Percentiles rank a stretch among this genome's conserved stretches.
These are phyloP conservation scores for Caerostris darwini DNA, from an alignment of 1,140 invertebrate species.

Conservation along the genomic window DNA sequence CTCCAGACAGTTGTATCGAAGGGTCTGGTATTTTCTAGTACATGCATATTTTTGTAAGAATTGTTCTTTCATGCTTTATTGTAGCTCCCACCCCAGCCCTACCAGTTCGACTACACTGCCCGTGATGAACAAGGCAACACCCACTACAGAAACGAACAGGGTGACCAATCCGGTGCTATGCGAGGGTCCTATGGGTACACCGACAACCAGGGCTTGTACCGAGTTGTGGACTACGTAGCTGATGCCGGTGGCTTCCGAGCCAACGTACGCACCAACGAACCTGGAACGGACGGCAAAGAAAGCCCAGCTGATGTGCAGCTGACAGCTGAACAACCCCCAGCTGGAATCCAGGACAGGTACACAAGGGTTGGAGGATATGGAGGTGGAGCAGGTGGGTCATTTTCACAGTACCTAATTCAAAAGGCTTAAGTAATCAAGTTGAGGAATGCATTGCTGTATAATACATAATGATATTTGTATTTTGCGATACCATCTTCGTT, in stretches of 20 bases:
- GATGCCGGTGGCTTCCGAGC: slow-evolving; percentile 74
- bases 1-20: no score
- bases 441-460: no score
- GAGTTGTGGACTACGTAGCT: slow-evolving; percentile 84
- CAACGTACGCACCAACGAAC: slow-evolving; percentile 73
- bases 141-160: slow-evolving; percentile 85
- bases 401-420: no score
- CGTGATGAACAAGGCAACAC: slow-evolving; percentile 53
- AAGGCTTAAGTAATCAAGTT: no score
- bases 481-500: no score
- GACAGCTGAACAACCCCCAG: slow-evolving; percentile 65
- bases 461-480: neutral
- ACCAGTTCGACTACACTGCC: slow-evolving; percentile 69
- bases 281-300: slow-evolving; percentile 81
- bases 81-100: slow-evolving; percentile 54
- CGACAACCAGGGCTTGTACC: slow-evolving; percentile 89
- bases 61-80: neutral
- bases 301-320: slow-evolving; percentile 71
- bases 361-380: slow-evolving; percentile 44
- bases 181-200: slow-evolving; percentile 93
- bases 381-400: slow-evolving; percentile 41
- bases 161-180: slow-evolving; percentile 90
- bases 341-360: slow-evolving; percentile 56
- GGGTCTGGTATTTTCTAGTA: no score
- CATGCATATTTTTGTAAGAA: neutral